Evolutionary conservation across 2,888 invertebrate genomes (phyloP), one percentile per base, ranked within the genome.

Genomic region (Stegophylla sp.): DNA sequence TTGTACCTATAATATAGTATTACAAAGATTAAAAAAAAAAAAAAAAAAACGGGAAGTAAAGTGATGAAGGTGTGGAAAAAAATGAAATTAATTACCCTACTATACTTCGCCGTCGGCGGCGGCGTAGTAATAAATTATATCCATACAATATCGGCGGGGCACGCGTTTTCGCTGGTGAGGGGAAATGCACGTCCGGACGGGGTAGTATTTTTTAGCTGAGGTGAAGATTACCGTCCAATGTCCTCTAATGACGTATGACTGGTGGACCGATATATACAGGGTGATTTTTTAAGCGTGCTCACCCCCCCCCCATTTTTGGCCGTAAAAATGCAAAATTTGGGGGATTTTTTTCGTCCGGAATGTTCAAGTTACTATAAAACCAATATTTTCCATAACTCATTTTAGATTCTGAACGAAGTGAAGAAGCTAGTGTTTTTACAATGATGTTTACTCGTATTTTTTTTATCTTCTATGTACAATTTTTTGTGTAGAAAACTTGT

Each of bases 201-300:
- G 76, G 26, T 20, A n/a, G 23, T 59, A n/a, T 77, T 56, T 67
- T 34, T 56, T 56, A 41, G 43, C 66, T 67, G 34, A 67, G 76
- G 28, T 56, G 67, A 77, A 77, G 76, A 77, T 76, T 66, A 76
- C 53, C 43, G 53, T 76, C 66, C 53, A 41, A 76, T 53, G 76
- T 77, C 63, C 67, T 66, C 56, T 77, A 34, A 77, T 77, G 77
- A 67, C 77, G 77, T 77, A 69, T 59, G 67, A 66, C 26, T 20
- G 51, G 53, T 7, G 53, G 53, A 64, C 66, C 53, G 53, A 53
- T 53, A 9, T n/a, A 34, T 34, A 34, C 7, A 34, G 7, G 34
- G 4, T 34, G 34, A 3, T 34, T n/a, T n/a, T n/a, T n/a, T n/a
- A n/a, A n/a, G n/a, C n/a, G n/a, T n/a, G n/a, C n/a, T n/a, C n/a